Conservation (phyloP, 2,888 invertebrate species). For the Drosophila colorata region DNA sequence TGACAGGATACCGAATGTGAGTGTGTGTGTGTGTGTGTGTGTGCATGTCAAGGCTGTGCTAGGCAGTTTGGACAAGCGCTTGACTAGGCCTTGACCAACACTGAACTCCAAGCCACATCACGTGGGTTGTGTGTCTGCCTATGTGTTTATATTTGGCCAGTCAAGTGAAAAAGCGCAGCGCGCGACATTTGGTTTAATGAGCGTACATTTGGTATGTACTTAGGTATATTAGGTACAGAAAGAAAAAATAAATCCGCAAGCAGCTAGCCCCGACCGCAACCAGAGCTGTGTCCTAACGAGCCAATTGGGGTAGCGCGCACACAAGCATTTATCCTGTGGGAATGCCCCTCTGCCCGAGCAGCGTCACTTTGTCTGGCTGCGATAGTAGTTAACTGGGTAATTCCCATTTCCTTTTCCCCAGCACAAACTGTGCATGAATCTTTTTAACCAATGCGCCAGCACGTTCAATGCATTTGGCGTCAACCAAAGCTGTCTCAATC, state of each 20-base stretch:
- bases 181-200: constrained; percentile 60
- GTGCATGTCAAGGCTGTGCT: constrained; percentile 62
- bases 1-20: constrained; percentile 7
- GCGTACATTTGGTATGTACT: constrained; percentile 41
- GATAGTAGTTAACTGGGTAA: constrained; percentile 22
- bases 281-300: constrained; percentile 29
- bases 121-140: constrained; percentile 27
- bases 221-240: constrained; percentile 12
- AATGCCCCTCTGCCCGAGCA: constrained; percentile 22
- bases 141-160: constrained; percentile 17
- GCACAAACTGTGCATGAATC: constrained; percentile 5
- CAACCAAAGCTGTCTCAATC: constrained; percentile 31
- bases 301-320: constrained; percentile 16
- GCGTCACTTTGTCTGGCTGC: constrained; percentile 55
- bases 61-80: constrained; percentile 32
- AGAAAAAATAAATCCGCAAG: constrained; percentile 11
- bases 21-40: constrained; percentile 20
- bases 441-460: constrained; percentile 40
- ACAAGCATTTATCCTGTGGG: constrained; percentile 50
- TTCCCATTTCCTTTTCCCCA: constrained; percentile 8
- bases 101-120: constrained; percentile 54
- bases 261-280: constrained; percentile 16
- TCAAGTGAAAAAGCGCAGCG: constrained; percentile 39
- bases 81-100: constrained; percentile 64
- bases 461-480: constrained; percentile 56